Base-by-base conservation (phyloP, 2,113 vertebrate genomes). In the Oplegnathus fasciatus region DNA sequence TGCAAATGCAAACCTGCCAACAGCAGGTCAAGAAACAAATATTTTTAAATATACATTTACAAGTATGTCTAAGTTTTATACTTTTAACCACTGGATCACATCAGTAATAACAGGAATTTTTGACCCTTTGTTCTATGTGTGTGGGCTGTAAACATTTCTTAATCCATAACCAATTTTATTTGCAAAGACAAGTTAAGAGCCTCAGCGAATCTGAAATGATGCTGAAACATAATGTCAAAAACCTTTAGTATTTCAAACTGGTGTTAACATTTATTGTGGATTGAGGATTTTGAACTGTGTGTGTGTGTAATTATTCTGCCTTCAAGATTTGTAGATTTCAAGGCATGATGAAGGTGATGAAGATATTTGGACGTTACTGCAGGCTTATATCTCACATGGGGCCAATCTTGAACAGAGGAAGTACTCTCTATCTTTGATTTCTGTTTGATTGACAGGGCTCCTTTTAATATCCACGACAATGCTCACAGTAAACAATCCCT, bases 401-500 rank as follows among this genome's bases (percentile, higher is more conserved):
- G 28, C 11, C 52, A 44, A 71, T 46, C 32, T 24, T 24, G 2
- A 60, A 13, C 24, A 50, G 55, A 22, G 17, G 17, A 65, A 22
- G 17, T 28, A 32, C 64, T 64, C 9, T 48, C 5, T 17, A 46
- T 54, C 2, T 70, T n/a, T 58, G 48, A 22, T 32, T 71, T 17
- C 48, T 30, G 30, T 77, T 52, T 80, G 73, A 86, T 42, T 77
- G 55, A 40, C 46, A 78, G 46, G 13, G 20, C 48, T 62, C 34
- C 66, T 37, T 61, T 66, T 58, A 58, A 54, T 73, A 84, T 48
- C 34, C 70, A 60, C 20, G 17, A 28, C 13, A 22, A 64, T 44
- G 71, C 44, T 61, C 28, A 22, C 0, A 34, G 69, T 78, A 71
- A 86, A 77, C 70, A 73, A 44, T 81, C 60, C 22, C 6, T 73